Evolutionary conservation across 2,113 vertebrate species (phyloP), one percentile per base, ranked within the genome.

Genomic region (Marmota monax): DNA sequence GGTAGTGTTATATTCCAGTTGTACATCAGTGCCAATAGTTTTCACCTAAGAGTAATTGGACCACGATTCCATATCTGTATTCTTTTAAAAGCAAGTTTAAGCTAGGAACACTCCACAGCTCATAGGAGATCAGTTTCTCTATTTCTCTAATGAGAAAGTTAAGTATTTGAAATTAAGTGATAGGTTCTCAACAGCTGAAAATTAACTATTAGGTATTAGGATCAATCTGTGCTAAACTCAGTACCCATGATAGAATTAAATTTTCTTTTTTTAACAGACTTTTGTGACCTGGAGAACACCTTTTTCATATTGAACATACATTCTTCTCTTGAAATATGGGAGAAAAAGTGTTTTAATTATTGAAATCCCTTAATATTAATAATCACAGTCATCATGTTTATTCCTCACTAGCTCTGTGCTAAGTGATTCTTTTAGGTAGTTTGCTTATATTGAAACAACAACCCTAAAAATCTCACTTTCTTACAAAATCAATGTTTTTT

Each of bases 301-400:
- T 1, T 86, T 53, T 86, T 70, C 73, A 27, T 73, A 65, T 90
- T 61, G 48, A 48, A 88, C 65, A 25, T 20, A 65, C 0, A 29
- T 70, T 39, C 53, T 92, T 65, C 61, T 96, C 7, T 14, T 88
- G 17, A 92, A 76, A 73, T 84, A 78, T 29, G n/a, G 69, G 90
- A 23, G 39, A 88, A 37, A 72, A 79, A 82, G 45, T 83, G 67
- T 29, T 83, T 42, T 23, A 10, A 67, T 78, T 65, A 58, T 73
- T 87, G 1, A 88, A 91, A 27, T n/a, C 65, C 8, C 25, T 95
- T 56, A 13, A 22, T 77, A 70, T 65, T 78, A 58, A 45, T 45
- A 39, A 82, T 85, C 22, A 32, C 27, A 73, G 25, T 90, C n/a
- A 8, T 18, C 7, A 23, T 51, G 20, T 18, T 67, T 84, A 32